Evolutionary conservation across 2,888 invertebrate genomes (phyloP).

Genomic region (Mythimna lalbum): DNA sequence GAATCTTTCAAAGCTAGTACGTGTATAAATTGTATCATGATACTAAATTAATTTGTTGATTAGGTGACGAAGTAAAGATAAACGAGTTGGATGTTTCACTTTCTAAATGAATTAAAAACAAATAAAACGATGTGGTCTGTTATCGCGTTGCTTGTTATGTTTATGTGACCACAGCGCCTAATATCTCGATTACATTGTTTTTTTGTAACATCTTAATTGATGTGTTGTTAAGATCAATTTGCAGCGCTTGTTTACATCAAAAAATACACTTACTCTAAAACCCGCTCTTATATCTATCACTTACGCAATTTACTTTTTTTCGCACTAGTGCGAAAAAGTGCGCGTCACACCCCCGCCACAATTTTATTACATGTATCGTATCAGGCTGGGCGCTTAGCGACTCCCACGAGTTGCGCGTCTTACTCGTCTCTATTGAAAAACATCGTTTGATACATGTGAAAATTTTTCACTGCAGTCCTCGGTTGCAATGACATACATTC

Average conservation of each 20-base stretch:
- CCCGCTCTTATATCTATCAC: too few species aligned
- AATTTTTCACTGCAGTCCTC: too few species aligned
- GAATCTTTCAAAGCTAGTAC: not conserved
- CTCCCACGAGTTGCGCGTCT: too few species aligned
- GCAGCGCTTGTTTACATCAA: not conserved
- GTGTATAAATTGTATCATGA: not conserved
- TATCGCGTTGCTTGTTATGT: slow-evolving; percentile 12
- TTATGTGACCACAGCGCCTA: slow-evolving; percentile 2
- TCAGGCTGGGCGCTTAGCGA: too few species aligned
- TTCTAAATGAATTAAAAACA: slow-evolving; percentile 4
- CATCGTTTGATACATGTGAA: too few species aligned
- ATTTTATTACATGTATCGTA: too few species aligned
- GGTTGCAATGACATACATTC: too few species aligned
- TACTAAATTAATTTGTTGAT: slow-evolving; percentile 2
- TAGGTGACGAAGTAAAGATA: not conserved
- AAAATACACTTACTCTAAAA: not conserved
- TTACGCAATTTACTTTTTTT: too few species aligned
- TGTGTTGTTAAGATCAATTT: not conserved
- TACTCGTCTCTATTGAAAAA: too few species aligned
- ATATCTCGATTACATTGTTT: slow-evolving; percentile 8
- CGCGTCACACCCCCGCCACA: too few species aligned
- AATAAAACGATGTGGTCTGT: not conserved
- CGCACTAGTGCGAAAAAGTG: too few species aligned
- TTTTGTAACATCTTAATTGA: not conserved
- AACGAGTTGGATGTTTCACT: slow-evolving; percentile 3